Base-by-base conservation (phyloP, 2,888 invertebrate species). In the Carabus problematicus region DNA sequence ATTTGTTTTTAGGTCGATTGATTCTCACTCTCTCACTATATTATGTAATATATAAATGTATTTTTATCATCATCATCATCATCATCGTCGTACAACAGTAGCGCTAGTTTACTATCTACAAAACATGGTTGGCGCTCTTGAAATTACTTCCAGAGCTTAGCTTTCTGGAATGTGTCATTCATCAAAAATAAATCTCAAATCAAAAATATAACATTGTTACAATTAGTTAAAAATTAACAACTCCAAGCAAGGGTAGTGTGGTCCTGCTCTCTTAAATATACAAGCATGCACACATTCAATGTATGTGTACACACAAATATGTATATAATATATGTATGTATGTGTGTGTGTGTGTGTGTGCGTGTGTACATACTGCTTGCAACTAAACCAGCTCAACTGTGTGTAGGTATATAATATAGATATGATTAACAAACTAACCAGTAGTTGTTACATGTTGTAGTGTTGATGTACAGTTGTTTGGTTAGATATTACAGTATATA, bases 221-320 rank as follows among this genome's bases (percentile, higher is more conserved):
- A 68, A 64, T 68, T 69, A 69, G 56, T 62, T 64, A 64, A 64
- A 64, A 69, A 69, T 59, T 69, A 69, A 69, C 69, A 69, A 69
- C 40, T 12, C 42, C n/a, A 55, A 62, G 69, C 56, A 62, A 69
- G 69, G 56, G 47, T 43, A 42, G 14, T 69, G 62, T 58, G 59
- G 56, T 69, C 69, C 12, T 59, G 40, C 19, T 59, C 41, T 59
- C 16, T 16, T 16, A 29, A 29, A 29, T 29, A 29, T 29, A 29
- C 29, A 29, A 3, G 29, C 29, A 29, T 29, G 29, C 29, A 29
- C 29, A 29, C 29, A 29, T 6, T 18, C 1, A 7, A 9, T 16
- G 12, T 18, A 54, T 14, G 9, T 54, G 11, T 54, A 18, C 18
- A 16, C 18, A 11, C 11, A 11, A 2, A 11, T 8, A 54, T 8